phyloP scores from a whole-genome alignment of 2,888 invertebrate species.

The Germaria angustata region DNA sequence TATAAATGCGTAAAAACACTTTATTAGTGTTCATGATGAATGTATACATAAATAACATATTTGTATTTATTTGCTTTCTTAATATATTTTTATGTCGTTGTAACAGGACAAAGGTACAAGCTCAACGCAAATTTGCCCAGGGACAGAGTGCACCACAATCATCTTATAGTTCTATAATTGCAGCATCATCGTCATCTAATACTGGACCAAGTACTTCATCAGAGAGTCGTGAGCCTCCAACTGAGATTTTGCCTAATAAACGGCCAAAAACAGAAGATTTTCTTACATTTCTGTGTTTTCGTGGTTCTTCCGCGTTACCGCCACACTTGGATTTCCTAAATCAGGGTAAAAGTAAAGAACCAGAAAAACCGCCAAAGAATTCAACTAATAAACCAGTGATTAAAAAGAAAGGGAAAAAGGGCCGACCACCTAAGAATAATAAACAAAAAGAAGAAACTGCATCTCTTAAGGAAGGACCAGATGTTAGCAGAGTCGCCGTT shows the following conservation, averaged over 20 bases:
- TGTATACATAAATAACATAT: too few relatives aligned
- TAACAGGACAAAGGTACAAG: slow-evolving; percentile 88
- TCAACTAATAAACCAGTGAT: slow-evolving; percentile 55
- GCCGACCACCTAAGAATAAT: slow-evolving; percentile 72
- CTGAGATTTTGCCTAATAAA: slow-evolving; percentile 83
- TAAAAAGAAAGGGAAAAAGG: slow-evolving; percentile 68
- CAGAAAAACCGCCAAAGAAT: slow-evolving; percentile 68
- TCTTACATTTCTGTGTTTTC: slow-evolving; percentile 90
- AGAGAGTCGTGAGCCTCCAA: slow-evolving; percentile 83
- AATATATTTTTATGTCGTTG: too few relatives aligned
- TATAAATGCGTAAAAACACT: too few relatives aligned
- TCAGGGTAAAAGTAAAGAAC: slow-evolving; percentile 76
- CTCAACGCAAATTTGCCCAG: slow-evolving; percentile 93
- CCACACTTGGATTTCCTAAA: slow-evolving; percentile 86
- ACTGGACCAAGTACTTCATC: slow-evolving; percentile 81
- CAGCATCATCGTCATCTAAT: slow-evolving; percentile 72
- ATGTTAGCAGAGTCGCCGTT: slow-evolving; percentile 49
- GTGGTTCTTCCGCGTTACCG: slow-evolving; percentile 88
- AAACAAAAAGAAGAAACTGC: slow-evolving; percentile 74
- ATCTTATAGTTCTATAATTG: slow-evolving; percentile 73
- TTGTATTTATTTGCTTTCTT: too few relatives aligned
- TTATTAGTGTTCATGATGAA: too few relatives aligned
- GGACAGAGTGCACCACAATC: slow-evolving; percentile 87
- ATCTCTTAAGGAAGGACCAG: slow-evolving; percentile 73
- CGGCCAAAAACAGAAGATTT: slow-evolving; percentile 92